These are phyloP conservation scores for Ostrea edulis DNA, from an alignment of 1,140 invertebrate species.

Conservation along the genomic window DNA sequence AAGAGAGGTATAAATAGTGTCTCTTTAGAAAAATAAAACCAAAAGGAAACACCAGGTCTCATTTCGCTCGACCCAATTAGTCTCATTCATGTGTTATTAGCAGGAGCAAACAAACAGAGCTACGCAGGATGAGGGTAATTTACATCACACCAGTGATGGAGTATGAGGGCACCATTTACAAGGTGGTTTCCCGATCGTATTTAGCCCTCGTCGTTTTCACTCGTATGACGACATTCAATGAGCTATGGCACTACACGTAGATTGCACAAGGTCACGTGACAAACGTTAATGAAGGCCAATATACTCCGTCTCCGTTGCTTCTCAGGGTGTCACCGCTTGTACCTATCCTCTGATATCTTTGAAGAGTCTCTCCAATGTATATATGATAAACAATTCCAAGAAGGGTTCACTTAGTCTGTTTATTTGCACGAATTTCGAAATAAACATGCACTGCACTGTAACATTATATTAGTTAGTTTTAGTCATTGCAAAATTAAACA, in stretches of 20 bases:
- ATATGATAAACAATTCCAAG: too few relatives aligned
- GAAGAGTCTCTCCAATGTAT: too few relatives aligned
- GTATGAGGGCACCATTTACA: not conserved
- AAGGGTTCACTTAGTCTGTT: too few relatives aligned
- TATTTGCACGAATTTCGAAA: too few relatives aligned
- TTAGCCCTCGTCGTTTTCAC: not conserved
- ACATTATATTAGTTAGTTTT: too few relatives aligned
- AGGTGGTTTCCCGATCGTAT: not conserved
- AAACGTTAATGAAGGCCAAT: not conserved
- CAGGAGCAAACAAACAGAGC: not conserved
- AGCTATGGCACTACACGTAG: not conserved
- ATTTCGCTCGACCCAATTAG: not conserved
- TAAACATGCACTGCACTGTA: too few relatives aligned
- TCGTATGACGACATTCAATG: not conserved
- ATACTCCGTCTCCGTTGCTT: too few relatives aligned
- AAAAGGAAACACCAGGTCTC: not conserved
- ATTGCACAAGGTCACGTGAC: not conserved
- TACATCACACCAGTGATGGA: not conserved
- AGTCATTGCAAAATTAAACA: too few relatives aligned
- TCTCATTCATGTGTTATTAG: conserved; percentile 15
- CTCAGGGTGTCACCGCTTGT: too few relatives aligned
- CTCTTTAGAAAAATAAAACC: not conserved
- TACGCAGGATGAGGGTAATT: not conserved
- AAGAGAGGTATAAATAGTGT: conserved; percentile 32
- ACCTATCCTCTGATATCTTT: too few relatives aligned